Evolutionary conservation across 2,888 invertebrate genomes (phyloP).

Genomic region (Diogma glabrata): DNA sequence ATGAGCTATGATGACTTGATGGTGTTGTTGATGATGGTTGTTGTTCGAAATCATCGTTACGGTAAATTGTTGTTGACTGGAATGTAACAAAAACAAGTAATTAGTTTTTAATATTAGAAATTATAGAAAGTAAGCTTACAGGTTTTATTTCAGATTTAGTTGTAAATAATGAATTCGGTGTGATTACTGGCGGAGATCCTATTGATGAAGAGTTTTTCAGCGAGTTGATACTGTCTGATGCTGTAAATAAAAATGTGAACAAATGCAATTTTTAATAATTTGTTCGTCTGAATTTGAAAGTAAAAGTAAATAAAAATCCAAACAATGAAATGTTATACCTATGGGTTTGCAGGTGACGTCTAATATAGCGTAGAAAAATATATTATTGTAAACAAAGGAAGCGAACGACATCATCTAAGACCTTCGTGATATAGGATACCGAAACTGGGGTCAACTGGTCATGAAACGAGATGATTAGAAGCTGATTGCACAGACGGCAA

Average conservation of each 20-base stretch:
- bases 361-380: no score
- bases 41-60: conserved; percentile 20
- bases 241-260: conserved; percentile 12
- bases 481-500: no score
- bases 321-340: no score
- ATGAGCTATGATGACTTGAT: conserved; percentile 33
- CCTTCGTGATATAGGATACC: no score
- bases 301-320: no score
- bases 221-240: conserved; percentile 16
- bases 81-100: neutral
- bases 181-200: conserved; percentile 33
- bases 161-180: conserved; percentile 32
- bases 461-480: no score
- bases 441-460: no score
- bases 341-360: no score
- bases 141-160: conserved; percentile 16
- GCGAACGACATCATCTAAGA: no score
- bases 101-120: conserved; percentile 1
- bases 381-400: no score
- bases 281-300: neutral
- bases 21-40: conserved; percentile 27
- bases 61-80: conserved; percentile 17
- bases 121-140: conserved; percentile 3
- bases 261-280: neutral
- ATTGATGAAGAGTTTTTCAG: conserved; percentile 19